Evolutionary conservation across 2,888 invertebrate genomes (phyloP), one percentile per base, ranked within the genome.

Genomic region (Cremastinae sp.): DNA sequence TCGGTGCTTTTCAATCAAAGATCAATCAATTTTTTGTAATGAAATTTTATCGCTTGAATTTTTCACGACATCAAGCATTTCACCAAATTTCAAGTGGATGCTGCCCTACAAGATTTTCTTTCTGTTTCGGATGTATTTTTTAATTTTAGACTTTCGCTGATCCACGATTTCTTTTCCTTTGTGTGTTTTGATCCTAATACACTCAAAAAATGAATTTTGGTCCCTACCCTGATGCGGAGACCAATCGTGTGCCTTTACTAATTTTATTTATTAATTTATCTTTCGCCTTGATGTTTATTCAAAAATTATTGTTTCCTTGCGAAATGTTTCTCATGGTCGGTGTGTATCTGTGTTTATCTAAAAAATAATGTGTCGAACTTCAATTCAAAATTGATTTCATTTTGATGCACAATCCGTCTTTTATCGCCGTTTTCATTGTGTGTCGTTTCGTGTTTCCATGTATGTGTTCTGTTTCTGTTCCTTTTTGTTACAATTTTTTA

Each of bases 181-280:
- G n/a, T 20, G 20, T 43, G 9, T 14, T 41, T 69, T 45, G 58
- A 37, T 45, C 37, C 35, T 8, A n/a, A 45, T 47, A 14, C 37
- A 73, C 59, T 72, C 68, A 64, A 73, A 76, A 78, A 75, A 75
- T 74, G 72, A 65, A 75, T 75, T 10, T 87, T 86, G 85, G 87
- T 88, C 87, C 87, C 87, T 86, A 84, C 82, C 83, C 82, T 81
- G 80, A 82, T 82, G 78, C 83, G 84, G 80, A 85, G 84, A 83
- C 83, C 83, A 83, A 80, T 82, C 74, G 82, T 83, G 83, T 69
- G 76, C 73, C 72, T 39, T 65, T n/a, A n/a, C n/a, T n/a, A n/a
- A n/a, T n/a, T n/a, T 69, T 70, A 18, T 66, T 28, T 51, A 20
- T 51, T 20, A 28, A 64, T 69, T 45, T 55, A 28, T 61, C 53